Evolutionary conservation across 2,888 invertebrate species (phyloP).

Genomic region (Bruchidius siliquastri): DNA sequence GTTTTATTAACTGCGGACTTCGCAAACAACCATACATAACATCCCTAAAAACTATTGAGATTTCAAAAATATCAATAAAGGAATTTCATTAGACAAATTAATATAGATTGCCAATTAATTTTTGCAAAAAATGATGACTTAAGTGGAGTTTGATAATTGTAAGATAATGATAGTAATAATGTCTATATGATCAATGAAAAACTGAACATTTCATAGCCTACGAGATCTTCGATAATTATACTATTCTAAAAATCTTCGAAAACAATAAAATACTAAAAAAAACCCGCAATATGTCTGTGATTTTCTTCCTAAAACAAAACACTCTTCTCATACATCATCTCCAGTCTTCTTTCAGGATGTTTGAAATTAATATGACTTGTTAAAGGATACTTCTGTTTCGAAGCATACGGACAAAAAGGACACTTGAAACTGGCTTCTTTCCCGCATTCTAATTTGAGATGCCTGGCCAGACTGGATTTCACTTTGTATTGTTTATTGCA

Average conservation of each 20-base stretch:
- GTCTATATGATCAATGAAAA: no score
- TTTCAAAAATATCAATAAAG: no score
- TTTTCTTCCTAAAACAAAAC: not conserved
- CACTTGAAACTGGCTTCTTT: conserved; percentile 34
- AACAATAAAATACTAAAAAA: not conserved
- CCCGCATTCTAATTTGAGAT: conserved; percentile 34
- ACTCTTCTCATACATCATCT: not conserved
- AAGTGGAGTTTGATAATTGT: no score
- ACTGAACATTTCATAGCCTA: not conserved
- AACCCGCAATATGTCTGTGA: not conserved
- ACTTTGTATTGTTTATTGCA: conserved; percentile 18
- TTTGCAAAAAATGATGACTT: no score
- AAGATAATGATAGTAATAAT: no score
- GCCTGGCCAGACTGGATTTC: conserved; percentile 22
- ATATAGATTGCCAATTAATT: no score
- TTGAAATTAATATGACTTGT: conserved; percentile 19
- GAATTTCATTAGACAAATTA: no score
- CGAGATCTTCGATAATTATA: not conserved
- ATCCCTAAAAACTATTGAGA: no score
- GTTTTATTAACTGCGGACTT: no score
- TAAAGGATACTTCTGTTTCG: conserved; percentile 19
- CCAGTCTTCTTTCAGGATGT: conserved; percentile 6
- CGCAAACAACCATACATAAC: no score
- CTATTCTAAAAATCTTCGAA: not conserved
- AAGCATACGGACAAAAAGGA: conserved; percentile 25